Base-by-base conservation (phyloP, 2,113 vertebrate genomes). In the Odocoileus virginianus region DNA sequence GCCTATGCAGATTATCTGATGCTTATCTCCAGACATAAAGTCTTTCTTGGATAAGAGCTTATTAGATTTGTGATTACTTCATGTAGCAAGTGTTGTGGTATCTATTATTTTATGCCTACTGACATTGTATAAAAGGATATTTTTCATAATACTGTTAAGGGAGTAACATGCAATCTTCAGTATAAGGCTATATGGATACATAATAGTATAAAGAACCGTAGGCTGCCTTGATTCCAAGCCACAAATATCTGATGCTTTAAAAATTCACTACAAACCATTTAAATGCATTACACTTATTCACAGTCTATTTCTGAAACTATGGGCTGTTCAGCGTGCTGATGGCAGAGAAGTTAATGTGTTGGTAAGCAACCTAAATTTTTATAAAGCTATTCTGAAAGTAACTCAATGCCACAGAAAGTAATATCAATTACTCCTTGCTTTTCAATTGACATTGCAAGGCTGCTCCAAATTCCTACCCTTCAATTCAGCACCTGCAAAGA, bases 341-440 rank as follows among this genome's bases (percentile, higher is more conserved):
- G 67, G 36, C 86, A 28, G 30, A 91, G 52, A 89, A 87, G 92
- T 87, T 94, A 83, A 96, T 74, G 74, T 89, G 86, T 89, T 93
- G 82, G 36, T 92, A 93, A 95, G n/a, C 79, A 98, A 95, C 89
- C 87, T 94, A 92, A 84, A 94, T 82, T 97, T 92, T 89, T 97
- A 91, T 87, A 89, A 97, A 95, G 57, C 82, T 67, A 88, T 89
- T 97, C 84, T 91, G 45, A 98, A 97, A 96, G 85, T 82, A 96
- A 92, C 57, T 91, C 78, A 52, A 0, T 87, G 47, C 9, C 95
- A 93, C 36, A 96, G 84, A 93, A 97, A 85, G 50, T 40, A 95
- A 7, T 89, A 96, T 58, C 71, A 92, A 95, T 95, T 97, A 96
- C 23, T 92, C 47, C 43, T 95, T 87, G 76, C 84, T 97, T 94